These are phyloP conservation scores for Cinclus mexicanus DNA, from an alignment of 2,113 vertebrate genomes.

Conservation along the genomic window DNA sequence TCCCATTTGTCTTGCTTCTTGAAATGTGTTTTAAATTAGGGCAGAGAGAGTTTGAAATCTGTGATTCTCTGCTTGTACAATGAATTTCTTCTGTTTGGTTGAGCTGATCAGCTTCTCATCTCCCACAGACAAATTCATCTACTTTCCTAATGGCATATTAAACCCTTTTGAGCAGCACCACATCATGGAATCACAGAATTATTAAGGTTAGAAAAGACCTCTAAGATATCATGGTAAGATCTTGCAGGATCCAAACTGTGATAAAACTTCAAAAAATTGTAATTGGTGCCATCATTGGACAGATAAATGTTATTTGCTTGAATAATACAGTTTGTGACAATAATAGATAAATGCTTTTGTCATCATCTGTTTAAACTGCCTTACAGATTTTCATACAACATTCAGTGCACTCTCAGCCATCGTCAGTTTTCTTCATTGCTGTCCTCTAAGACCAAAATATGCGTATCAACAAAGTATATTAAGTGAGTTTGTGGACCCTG, in stretches of 20 bases:
- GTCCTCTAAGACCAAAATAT: conserved; percentile 25
- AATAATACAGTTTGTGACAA: not conserved
- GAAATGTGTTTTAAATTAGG: not conserved
- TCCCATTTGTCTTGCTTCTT: not conserved
- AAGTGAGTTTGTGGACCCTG: not conserved
- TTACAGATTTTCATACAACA: not conserved
- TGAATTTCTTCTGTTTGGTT: not conserved
- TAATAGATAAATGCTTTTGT: not conserved
- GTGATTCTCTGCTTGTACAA: not conserved
- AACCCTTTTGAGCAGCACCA: not conserved
- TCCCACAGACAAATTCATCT: not conserved
- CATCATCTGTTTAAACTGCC: not conserved
- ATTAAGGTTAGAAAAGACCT: not conserved
- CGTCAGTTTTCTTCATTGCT: not conserved
- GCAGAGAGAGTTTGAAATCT: not conserved
- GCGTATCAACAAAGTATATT: not conserved
- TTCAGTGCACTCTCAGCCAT: not conserved
- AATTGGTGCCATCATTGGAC: not conserved
- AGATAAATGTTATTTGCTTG: not conserved
- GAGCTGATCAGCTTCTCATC: not conserved
- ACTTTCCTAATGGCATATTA: not conserved
- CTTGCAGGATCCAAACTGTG: not conserved
- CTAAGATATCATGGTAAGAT: not conserved
- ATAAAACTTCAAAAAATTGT: not conserved
- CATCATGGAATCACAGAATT: not conserved